Evolutionary conservation across 2,888 invertebrate genomes (phyloP), one percentile per base, ranked within the genome.

Genomic region (Lottia scabra): DNA sequence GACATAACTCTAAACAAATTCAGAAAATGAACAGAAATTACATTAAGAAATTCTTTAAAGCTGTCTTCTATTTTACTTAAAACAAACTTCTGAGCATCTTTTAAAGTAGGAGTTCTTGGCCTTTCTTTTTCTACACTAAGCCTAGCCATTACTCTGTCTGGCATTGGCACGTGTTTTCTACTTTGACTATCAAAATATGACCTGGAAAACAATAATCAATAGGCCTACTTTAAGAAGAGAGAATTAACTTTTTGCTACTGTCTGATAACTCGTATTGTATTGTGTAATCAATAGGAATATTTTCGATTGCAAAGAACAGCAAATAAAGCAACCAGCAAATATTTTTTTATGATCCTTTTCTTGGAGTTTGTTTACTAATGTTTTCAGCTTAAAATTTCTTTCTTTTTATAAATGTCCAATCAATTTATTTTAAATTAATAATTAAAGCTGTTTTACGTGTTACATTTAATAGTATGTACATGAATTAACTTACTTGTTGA

Each of bases 111-210:
- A 1, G 88, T 81, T 70, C 83, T 84, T 2, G 89, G 89, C 68
- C 88, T 70, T 15, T 88, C 88, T 56, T 85, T 85, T 68, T 88
- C 87, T 15, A 71, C 70, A n/a, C 71, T 73, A 23, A 88, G 66
- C 62, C 81, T 82, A 23, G 73, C 62, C 63, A 78, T 76, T 13
- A 88, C 70, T 65, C 83, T 83, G 64, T 88, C 87, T 66, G 81
- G 79, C 66, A 88, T 69, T 8, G 72, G 76, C 1, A 86, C 82
- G 65, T 79, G 78, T 71, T 85, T 87, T 75, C 85, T 84, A 13
- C 84, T 82, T 72, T 83, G 80, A 12, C 83, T 78, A 64, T 88
- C 88, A 65, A 88, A 71, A 75, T 87, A 88, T 15, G 84, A 84
- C 74, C 88, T 88, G 78, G 23, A 78, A 74, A 23, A 12, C 64